Evolutionary conservation across 2,113 vertebrate species (phyloP).

Genomic region (Forbesichthys agassizii): DNA sequence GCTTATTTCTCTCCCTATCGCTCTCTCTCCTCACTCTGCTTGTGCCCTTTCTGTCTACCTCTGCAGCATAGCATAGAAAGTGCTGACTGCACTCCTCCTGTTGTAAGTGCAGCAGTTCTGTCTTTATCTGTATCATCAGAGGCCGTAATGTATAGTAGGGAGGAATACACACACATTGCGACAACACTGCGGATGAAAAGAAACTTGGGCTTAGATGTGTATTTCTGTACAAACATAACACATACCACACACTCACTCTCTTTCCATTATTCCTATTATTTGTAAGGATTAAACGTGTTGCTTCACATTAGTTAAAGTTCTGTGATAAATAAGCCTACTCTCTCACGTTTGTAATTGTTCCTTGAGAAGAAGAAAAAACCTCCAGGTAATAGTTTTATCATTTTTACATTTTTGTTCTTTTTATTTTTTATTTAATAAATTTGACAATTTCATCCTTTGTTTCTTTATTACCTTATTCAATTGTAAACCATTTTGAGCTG

Average conservation of each 20-base stretch:
- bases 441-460: no score
- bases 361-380: no score
- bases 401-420: no score
- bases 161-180: constrained; percentile 16
- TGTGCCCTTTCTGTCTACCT: not conserved
- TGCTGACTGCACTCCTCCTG: constrained; percentile 43
- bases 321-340: no score
- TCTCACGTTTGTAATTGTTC: no score
- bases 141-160: constrained; percentile 40
- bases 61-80: constrained; percentile 45
- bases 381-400: no score
- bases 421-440: no score
- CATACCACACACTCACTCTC: not conserved
- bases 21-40: not conserved
- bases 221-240: not conserved
- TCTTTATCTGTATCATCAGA: constrained; percentile 34
- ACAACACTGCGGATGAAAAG: constrained; percentile 33
- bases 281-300: no score
- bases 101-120: constrained; percentile 41
- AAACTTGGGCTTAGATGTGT: not conserved
- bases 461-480: no score
- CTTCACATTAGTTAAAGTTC: no score
- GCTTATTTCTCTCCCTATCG: constrained; percentile 1
- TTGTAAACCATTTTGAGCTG: no score
- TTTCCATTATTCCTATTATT: not conserved